phyloP scores from a whole-genome alignment of 2,113 vertebrate genomes.

The Mesocricetus auratus region DNA sequence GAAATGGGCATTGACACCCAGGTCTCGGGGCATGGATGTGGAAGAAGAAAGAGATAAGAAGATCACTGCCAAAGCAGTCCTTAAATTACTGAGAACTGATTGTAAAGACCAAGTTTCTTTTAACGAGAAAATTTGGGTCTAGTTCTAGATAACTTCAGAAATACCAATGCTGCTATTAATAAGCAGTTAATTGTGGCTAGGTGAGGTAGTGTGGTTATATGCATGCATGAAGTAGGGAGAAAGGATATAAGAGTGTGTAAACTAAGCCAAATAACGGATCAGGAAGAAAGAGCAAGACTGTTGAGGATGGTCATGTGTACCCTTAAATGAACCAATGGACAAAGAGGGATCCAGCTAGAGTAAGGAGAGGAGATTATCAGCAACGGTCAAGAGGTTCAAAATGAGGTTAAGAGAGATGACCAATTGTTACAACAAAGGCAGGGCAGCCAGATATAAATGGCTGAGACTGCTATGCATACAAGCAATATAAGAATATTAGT shows the following conservation, averaged over 20 bases:
- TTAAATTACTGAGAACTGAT: neutral
- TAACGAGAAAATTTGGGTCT: neutral
- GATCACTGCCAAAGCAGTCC: too few relatives aligned
- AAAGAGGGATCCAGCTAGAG: neutral
- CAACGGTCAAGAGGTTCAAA: neutral
- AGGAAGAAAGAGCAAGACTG: neutral
- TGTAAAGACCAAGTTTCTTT: neutral
- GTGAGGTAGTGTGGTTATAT: neutral
- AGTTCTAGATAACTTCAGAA: neutral
- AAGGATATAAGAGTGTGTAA: neutral
- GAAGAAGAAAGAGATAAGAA: neutral
- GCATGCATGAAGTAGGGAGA: neutral
- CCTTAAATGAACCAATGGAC: neutral
- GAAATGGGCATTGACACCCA: neutral
- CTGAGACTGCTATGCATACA: neutral
- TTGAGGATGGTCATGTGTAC: neutral
- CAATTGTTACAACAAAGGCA: neutral
- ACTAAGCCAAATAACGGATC: neutral
- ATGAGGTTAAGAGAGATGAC: neutral
- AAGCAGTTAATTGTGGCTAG: neutral
- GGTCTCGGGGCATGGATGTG: neutral
- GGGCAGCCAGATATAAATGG: neutral
- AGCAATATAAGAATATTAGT: neutral
- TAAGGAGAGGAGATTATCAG: neutral
- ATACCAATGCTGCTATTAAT: neutral